Percentiles rank a stretch among this genome's conserved stretches.
These are phyloP conservation scores for Drosophila ambigua DNA, from an alignment of 1,140 invertebrate genomes.

Conservation along the genomic window DNA sequence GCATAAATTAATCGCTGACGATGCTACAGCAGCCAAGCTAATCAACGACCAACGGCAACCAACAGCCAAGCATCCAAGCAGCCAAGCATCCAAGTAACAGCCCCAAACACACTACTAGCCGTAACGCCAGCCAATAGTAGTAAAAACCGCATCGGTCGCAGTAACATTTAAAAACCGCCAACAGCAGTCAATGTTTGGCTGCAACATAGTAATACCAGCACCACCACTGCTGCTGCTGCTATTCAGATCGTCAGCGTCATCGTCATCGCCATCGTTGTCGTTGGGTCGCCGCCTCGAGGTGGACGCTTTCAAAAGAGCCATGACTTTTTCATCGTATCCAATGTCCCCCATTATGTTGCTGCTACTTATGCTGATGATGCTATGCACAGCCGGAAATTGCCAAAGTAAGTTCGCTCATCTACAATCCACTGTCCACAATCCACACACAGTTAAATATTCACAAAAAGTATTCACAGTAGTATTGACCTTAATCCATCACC, in stretches of 20 bases:
- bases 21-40: slow-evolving; percentile 42
- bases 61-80: slow-evolving; percentile 13
- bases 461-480: slow-evolving; percentile 6
- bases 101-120: slow-evolving; percentile 14
- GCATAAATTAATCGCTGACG: slow-evolving; percentile 47
- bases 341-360: slow-evolving; percentile 44
- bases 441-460: background rate
- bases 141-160: slow-evolving; percentile 14
- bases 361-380: slow-evolving; percentile 52
- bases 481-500: slow-evolving; percentile 13
- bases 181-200: slow-evolving; percentile 49
- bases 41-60: slow-evolving; percentile 32
- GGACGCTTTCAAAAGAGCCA: slow-evolving; percentile 41
- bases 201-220: slow-evolving; percentile 21
- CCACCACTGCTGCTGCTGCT: background rate
- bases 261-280: too few relatives aligned
- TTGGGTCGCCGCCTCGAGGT: background rate
- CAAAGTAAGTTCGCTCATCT: slow-evolving; percentile 58
- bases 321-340: slow-evolving; percentile 40
- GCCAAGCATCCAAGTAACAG: slow-evolving; percentile 9
- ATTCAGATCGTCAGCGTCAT: background rate
- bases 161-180: slow-evolving; percentile 37
- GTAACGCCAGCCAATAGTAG: background rate
- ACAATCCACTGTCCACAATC: slow-evolving; percentile 3
- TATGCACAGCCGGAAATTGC: slow-evolving; percentile 66